A percentile compares a stretch with the other conserved stretches of the same genome.
Evolutionary conservation across 2,797 vertebrate species (phyloP).

Genomic region (Brachyalestes nurse): DNA sequence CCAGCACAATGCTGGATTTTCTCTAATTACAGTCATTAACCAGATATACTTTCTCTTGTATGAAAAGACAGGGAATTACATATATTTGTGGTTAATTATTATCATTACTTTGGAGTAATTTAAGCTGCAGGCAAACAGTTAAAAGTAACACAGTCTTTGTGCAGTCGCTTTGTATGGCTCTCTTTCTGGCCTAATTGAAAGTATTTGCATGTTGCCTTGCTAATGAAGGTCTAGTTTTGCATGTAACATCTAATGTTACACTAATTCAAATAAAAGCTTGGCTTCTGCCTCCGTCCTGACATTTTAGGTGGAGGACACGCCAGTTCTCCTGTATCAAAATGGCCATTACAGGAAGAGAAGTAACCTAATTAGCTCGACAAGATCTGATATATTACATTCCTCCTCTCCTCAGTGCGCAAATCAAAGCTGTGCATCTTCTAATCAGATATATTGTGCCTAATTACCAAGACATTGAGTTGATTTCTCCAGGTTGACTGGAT

Average conservation of each 20-base stretch:
- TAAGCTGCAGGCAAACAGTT: constrained; percentile 21
- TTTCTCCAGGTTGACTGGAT: constrained; percentile 49
- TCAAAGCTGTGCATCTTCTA: constrained; percentile 81
- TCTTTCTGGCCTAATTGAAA: constrained; percentile 60
- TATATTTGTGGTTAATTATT: constrained; percentile 38
- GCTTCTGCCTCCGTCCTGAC: constrained; percentile 75
- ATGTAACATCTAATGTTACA: constrained; percentile 60
- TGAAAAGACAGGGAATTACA: constrained; percentile 6
- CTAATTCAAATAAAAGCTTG: constrained; percentile 73
- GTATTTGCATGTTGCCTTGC: constrained; percentile 57
- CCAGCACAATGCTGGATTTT: background rate
- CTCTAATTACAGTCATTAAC: background rate
- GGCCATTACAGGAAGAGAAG: constrained; percentile 77
- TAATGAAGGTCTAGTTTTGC: constrained; percentile 62
- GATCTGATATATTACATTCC: constrained; percentile 79
- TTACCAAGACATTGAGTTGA: constrained; percentile 77
- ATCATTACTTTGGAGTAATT: constrained; percentile 28
- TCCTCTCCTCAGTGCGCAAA: constrained; percentile 79
- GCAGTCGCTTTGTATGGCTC: constrained; percentile 20
- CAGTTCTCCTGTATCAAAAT: constrained; percentile 81
- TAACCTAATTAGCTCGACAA: constrained; percentile 81
- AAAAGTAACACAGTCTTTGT: constrained; percentile 33
- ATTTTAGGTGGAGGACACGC: constrained; percentile 75
- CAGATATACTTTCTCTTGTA: background rate
- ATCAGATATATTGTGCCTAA: constrained; percentile 92